phyloP scores from a whole-genome alignment of 2,797 vertebrate genomes.

The Lacerta viridis region DNA sequence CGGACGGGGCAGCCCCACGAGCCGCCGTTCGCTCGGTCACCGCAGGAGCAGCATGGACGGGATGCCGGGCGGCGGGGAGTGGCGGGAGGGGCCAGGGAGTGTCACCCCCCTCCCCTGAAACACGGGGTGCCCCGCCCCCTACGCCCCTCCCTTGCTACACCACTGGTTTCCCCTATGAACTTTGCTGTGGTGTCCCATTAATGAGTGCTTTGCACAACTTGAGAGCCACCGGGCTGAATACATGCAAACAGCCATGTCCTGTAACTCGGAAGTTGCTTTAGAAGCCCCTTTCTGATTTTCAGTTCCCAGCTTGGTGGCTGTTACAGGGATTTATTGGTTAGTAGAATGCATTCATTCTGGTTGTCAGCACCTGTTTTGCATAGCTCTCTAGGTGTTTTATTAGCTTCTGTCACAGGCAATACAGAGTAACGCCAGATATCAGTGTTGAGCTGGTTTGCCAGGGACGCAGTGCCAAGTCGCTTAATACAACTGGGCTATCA shows the following conservation, averaged over 20 bases:
- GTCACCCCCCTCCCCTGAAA: too few species aligned
- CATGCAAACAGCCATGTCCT: background rate
- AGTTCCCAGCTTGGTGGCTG: background rate
- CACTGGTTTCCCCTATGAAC: too few species aligned
- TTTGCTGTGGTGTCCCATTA: background rate
- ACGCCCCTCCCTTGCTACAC: too few species aligned
- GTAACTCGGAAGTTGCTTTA: background rate
- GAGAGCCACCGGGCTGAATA: background rate
- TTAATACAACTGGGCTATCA: too few species aligned
- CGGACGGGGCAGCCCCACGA: too few species aligned
- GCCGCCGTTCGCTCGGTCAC: too few species aligned
- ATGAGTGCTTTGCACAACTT: background rate
- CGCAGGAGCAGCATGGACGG: too few species aligned
- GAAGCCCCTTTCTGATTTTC: background rate
- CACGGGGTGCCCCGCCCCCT: too few species aligned
- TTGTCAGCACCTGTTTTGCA: background rate
- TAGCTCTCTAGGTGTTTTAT: background rate
- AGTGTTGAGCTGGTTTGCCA: too few species aligned
- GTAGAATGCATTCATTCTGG: background rate
- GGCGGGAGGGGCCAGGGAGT: too few species aligned
- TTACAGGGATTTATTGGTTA: background rate
- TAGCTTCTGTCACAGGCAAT: background rate
- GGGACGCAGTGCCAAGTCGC: too few species aligned
- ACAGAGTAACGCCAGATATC: background rate
- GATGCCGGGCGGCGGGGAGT: too few species aligned